Percentiles rank a stretch among this genome's conserved stretches.
Evolutionary conservation across 2,888 invertebrate genomes (phyloP).

Genomic region (Dryocosmus kuriphilus): DNA sequence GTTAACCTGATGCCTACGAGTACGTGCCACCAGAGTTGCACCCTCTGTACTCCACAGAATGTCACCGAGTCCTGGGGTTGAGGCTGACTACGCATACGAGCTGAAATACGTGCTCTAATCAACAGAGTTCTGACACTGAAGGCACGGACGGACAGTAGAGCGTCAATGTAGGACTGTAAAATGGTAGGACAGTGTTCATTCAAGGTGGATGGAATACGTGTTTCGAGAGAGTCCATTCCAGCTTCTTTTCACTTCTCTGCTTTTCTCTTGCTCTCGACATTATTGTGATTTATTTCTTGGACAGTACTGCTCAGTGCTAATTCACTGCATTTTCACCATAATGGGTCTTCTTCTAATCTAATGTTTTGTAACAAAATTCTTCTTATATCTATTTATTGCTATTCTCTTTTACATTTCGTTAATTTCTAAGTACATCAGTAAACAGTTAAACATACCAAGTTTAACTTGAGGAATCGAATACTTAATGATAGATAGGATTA

Average conservation of each 20-base stretch:
- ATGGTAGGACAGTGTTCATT: slow-evolving; percentile 52
- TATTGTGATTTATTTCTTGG: slow-evolving; percentile 51
- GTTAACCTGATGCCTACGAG: slow-evolving; percentile 19
- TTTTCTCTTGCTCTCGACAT: slow-evolving; percentile 38
- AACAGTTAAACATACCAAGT: no score
- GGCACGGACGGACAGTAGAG: slow-evolving; percentile 39
- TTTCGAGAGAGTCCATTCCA: slow-evolving; percentile 35
- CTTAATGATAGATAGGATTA: no score
- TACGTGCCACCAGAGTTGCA: slow-evolving; percentile 12
- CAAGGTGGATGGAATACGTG: slow-evolving; percentile 52
- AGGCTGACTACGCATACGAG: slow-evolving; percentile 51
- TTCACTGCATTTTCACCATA: neutral
- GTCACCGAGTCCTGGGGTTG: slow-evolving; percentile 33
- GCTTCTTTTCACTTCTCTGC: neutral
- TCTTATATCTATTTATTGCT: no score
- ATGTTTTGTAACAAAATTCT: no score
- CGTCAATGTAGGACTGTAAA: slow-evolving; percentile 30
- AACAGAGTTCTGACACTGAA: slow-evolving; percentile 52
- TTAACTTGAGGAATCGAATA: no score
- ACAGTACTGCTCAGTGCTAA: neutral
- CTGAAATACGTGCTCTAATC: slow-evolving; percentile 63
- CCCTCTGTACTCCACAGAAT: slow-evolving; percentile 6
- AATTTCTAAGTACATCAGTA: no score
- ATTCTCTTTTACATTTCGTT: no score
- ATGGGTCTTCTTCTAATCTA: neutral